Evolutionary conservation across 1,140 invertebrate genomes (phyloP), one percentile per base, ranked within the genome.

Genomic region (Bombus pyrosoma): DNA sequence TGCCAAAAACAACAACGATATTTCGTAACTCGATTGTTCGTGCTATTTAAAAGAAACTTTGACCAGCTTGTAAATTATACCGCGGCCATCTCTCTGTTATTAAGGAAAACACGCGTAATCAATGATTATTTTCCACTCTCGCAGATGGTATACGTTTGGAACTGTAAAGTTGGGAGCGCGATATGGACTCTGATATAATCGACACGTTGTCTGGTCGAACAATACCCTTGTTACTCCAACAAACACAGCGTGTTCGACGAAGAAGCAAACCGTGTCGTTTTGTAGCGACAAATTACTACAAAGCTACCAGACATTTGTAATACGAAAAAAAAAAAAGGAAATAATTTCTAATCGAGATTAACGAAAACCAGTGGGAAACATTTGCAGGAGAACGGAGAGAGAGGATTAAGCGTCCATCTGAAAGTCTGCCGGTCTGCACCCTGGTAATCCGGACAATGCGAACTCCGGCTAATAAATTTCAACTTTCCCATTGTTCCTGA

Each of bases 381-480:
- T 39, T 43, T 13, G 25, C 18, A 25, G 59, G 66, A 74, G 47
- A 82, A 39, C 28, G 39, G 1, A 41, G 25, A 13, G 59, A 32
- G 57, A 43, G 75, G 75, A 64, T 78, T 78, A 41, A 34, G 13
- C 53, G 9, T 22, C 37, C 34, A 18, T 62, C 59, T 25, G 15
- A 69, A 77, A 83, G 59, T 64, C 47, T 8, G 18, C 47, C 47
- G 18, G 47, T 53, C 47, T 22, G 47, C 47, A 10, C 57, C 59
- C 34, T 28, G 62, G 28, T 73, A 73, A 81, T 39, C 62, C 74
- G n/a, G 28, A 83, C 74, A 69, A 77, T 68, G 81, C 59, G n/a
- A 59, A 57, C 64, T 83, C 64, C 43, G 1, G 74, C 75, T 79
- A 71, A 84, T 80, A 80, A 85, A 85, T 85, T 84, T 85, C 83